Base-by-base conservation (phyloP, 2,113 vertebrate species). In the Heloderma charlesbogerti region DNA sequence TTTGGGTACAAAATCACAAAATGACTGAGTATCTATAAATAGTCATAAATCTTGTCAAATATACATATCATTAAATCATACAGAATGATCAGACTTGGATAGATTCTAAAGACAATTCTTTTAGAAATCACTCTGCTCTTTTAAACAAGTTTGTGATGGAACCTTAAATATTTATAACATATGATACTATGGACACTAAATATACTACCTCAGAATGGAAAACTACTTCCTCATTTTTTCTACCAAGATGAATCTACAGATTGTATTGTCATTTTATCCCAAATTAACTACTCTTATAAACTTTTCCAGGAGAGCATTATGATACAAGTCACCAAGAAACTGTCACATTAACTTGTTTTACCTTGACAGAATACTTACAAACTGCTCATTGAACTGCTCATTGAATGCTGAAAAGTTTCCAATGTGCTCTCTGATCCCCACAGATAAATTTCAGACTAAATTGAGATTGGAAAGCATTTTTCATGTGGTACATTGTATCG, bases 391-490 rank as follows among this genome's bases (percentile, higher is more conserved):
- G 88, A 88, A 89, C 13, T 89, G 77, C 34, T 90, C 37, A 29
- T 29, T 72, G 88, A 83, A 89, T 54, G 16, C n/a, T 90, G 74
- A 75, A 90, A 94, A 91, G 93, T 91, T 48, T 90, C 88, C 82
- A 92, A 85, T 34, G 18, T 89, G 88, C 91, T 77, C 12, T 63
- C 45, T 57, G 84, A 92, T 94, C 88, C 90, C 37, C 85, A 87
- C 91, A 92, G 90, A 89, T 45, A 92, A 93, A 94, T 93, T 93
- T 93, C 88, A 93, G 40, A 88, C 48, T 88, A 87, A 92, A 93
- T 57, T 91, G 3, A 91, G 94, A 95, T 84, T 91, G 78, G 48
- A 91, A 93, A 93, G 86, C 40, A 91, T 93, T 93, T 95, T 67
- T 89, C 87, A 93, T 84, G 10, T 63, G 91, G 84, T 43, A 88